phyloP scores from a whole-genome alignment of 2,888 invertebrate genomes.

The Euproctis similis region DNA sequence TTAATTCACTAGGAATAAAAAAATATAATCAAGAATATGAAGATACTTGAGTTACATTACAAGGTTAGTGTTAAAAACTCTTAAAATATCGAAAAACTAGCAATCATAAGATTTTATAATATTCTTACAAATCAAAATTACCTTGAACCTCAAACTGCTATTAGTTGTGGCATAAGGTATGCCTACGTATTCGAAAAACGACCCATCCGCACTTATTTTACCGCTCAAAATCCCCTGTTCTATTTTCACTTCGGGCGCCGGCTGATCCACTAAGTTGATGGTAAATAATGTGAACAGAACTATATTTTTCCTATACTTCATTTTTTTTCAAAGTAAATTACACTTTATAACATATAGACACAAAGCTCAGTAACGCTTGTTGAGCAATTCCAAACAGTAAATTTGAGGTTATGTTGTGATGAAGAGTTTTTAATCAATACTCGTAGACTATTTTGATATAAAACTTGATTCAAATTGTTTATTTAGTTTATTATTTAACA shows the following conservation, averaged over 20 bases:
- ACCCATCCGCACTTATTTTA: slow-evolving; percentile 52
- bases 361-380: slow-evolving; percentile 1
- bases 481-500: too few species aligned
- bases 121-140: too few species aligned
- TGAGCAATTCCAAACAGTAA: neutral
- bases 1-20: too few species aligned
- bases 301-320: slow-evolving; percentile 43
- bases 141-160: slow-evolving; percentile 53
- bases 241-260: slow-evolving; percentile 53
- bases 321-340: slow-evolving; percentile 21
- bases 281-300: slow-evolving; percentile 52
- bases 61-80: too few species aligned
- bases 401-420: slow-evolving; percentile 13
- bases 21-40: too few species aligned
- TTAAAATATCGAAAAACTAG: too few species aligned
- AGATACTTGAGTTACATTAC: too few species aligned
- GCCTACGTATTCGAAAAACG: slow-evolving; percentile 56
- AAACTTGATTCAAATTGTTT: too few species aligned
- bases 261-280: slow-evolving; percentile 58
- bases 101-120: too few species aligned
- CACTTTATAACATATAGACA: neutral
- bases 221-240: slow-evolving; percentile 59
- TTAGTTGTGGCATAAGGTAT: slow-evolving; percentile 59
- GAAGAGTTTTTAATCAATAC: neutral
- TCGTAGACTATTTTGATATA: too few species aligned